Conservation (phyloP, 2,113 vertebrate species). For the Ceuthmochares aereus region DNA sequence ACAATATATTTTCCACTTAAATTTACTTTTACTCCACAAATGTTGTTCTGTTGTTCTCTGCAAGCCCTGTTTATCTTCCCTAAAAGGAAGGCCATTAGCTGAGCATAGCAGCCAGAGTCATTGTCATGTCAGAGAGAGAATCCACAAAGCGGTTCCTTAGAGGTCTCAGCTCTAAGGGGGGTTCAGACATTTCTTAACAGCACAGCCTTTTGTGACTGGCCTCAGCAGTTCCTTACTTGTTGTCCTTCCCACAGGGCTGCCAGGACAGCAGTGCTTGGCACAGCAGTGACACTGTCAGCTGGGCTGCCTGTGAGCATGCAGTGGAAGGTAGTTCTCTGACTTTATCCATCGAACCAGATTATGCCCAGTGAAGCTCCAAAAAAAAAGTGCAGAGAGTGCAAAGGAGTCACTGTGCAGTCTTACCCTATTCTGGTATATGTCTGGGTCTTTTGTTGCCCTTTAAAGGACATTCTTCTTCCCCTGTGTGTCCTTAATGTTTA, state of each 20-base stretch:
- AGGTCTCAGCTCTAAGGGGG: neutral
- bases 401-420: neutral
- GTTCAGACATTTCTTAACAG: neutral
- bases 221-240: neutral
- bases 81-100: neutral
- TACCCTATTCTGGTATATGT: neutral
- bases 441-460: neutral
- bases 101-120: neutral
- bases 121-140: neutral
- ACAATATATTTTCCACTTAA: neutral
- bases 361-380: neutral
- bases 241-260: neutral
- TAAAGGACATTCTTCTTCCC: slow-evolving; percentile 31
- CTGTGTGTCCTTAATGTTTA: slow-evolving; percentile 28
- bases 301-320: neutral
- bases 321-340: neutral
- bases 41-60: neutral
- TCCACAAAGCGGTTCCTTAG: neutral
- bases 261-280: neutral
- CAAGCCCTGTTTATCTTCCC: neutral
- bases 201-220: neutral
- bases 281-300: neutral
- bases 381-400: neutral
- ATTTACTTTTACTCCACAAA: neutral
- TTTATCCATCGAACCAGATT: neutral